Base-by-base conservation (phyloP, 2,113 vertebrate genomes). In the Nannospalax galili region DNA sequence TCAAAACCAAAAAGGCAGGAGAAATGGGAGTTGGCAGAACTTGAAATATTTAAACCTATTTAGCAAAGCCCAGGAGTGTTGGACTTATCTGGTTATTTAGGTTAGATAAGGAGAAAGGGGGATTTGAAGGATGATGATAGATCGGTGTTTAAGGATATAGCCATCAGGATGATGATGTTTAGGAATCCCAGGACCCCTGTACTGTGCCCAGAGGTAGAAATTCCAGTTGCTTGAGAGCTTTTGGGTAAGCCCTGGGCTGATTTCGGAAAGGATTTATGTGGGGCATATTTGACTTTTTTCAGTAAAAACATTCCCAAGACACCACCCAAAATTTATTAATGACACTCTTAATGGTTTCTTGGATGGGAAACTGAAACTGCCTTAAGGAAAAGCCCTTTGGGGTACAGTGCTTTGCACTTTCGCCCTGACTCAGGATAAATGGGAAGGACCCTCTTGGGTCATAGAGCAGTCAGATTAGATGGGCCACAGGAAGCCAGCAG, bases 11-110 rank as follows among this genome's bases (percentile, higher is more conserved):
- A 85, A 64, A 30, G 2, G 48, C 26, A 64, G 24, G 52, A 42
- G 32, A 75, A 92, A 94, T 88, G 80, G 88, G 94, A 96, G 88
- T 82, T 96, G 95, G 88, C 94, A 96, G 90, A 65, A 90, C 79
- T 92, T 91, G 92, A 97, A 97, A 85, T 95, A 97, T 96, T 95
- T 88, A 93, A 96, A 79, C 87, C 81, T 81, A 97, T 97, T 95
- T 96, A 96, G 90, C 93, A 82, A 94, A 97, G 73, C 80, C 77
- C 87, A 64, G 73, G 93, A 82, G 92, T 94, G 67, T 89, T 84
- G 60, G 11, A 58, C 93, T 94, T 95, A 95, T 96, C 95, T 96
- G 72, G 12, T 87, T 94, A 95, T 92, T 97, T 91, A 78, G 92
- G 93, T 95, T 88, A 97, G 97, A 95, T 95, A 92, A 97, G 94